Evolutionary conservation across 2,888 invertebrate species (phyloP).

Genomic region (Rhagophthalmus giganteus): DNA sequence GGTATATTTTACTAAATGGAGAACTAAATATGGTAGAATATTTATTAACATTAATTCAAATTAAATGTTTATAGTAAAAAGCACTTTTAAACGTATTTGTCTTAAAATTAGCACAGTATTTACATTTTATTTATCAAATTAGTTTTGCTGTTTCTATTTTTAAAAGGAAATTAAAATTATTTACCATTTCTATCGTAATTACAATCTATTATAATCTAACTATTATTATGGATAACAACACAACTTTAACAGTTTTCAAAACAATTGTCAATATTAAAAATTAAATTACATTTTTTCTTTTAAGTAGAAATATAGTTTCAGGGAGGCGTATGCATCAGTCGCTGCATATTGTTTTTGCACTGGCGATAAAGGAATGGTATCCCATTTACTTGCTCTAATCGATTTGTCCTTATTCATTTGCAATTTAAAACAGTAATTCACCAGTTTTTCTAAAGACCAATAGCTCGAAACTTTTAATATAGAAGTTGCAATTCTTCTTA

Average conservation of each 20-base stretch:
- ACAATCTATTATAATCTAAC: neutral
- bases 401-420: neutral
- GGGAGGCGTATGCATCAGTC: neutral
- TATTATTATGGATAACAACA: neutral
- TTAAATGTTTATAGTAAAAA: too few species aligned
- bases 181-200: too few species aligned
- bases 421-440: conserved; percentile 49
- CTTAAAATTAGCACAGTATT: too few species aligned
- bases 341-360: neutral
- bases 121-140: too few species aligned
- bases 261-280: too few species aligned
- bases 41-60: too few species aligned
- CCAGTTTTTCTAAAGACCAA: conserved; percentile 65
- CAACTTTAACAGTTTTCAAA: too few species aligned
- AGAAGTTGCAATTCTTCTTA: conserved; percentile 61
- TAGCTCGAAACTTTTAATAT: conserved; percentile 57
- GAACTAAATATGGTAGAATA: too few species aligned
- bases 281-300: neutral
- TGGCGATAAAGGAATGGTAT: neutral
- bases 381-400: neutral
- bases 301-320: neutral
- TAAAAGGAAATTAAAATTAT: too few species aligned
- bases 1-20: too few species aligned
- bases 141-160: too few species aligned
- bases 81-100: too few species aligned